These are phyloP conservation scores for Microdon myrmicae DNA, from an alignment of 2,888 invertebrate species.

Conservation along the genomic window DNA sequence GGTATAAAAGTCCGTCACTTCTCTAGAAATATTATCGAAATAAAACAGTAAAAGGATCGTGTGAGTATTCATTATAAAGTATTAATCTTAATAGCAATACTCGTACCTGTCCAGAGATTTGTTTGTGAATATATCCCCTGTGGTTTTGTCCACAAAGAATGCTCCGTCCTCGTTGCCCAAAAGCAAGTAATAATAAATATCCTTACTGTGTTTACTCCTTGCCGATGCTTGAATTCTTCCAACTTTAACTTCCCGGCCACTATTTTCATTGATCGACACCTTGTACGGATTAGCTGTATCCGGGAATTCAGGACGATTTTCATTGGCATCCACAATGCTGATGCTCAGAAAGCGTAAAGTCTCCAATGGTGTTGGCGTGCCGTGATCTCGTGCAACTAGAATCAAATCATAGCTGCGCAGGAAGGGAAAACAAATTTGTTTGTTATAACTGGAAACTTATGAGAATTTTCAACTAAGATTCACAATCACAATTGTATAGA, in stretches of 20 bases:
- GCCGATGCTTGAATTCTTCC: slow-evolving; percentile 68
- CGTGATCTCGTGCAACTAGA: slow-evolving; percentile 85
- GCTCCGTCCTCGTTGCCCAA: slow-evolving; percentile 80
- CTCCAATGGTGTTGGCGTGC: slow-evolving; percentile 83
- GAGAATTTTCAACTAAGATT: no score
- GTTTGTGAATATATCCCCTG: slow-evolving; percentile 83
- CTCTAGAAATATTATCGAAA: slow-evolving; percentile 68
- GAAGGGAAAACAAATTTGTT: not conserved
- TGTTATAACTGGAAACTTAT: no score
- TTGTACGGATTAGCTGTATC: slow-evolving; percentile 73
- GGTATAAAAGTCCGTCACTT: slow-evolving; percentile 78
- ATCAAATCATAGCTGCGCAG: slow-evolving; percentile 74
- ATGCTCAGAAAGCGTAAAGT: slow-evolving; percentile 80
- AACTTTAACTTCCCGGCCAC: slow-evolving; percentile 72
- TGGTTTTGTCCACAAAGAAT: slow-evolving; percentile 82
- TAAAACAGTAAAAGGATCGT: not conserved
- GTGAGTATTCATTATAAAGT: not conserved
- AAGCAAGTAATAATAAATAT: slow-evolving; percentile 85
- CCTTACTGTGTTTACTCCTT: slow-evolving; percentile 83
- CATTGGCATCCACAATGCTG: slow-evolving; percentile 81
- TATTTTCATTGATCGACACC: slow-evolving; percentile 79
- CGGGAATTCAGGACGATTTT: slow-evolving; percentile 82
- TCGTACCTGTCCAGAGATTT: slow-evolving; percentile 79
- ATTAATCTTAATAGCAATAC: not conserved
- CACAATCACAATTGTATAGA: no score